A percentile compares a stretch with the other conserved stretches of the same genome.
phyloP scores from a whole-genome alignment of 2,888 invertebrate species.

The Chirona hameri region DNA sequence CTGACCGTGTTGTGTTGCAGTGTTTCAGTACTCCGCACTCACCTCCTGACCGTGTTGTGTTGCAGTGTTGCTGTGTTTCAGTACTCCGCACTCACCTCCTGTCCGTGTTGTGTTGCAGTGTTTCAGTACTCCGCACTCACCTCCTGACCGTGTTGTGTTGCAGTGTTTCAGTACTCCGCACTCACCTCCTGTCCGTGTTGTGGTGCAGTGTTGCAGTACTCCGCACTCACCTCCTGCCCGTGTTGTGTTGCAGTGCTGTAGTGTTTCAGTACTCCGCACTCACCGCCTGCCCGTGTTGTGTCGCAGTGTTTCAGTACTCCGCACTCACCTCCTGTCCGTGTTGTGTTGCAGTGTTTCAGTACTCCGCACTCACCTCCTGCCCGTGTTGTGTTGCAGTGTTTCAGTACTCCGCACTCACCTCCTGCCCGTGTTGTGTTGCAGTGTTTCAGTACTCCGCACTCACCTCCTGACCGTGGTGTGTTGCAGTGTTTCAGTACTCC shows the following conservation, averaged over 20 bases:
- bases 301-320: slow-evolving; percentile 45
- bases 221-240: no score
- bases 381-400: slow-evolving; percentile 45
- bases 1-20: slow-evolving; percentile 45
- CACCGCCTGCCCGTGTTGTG: no score
- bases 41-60: no score
- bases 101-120: slow-evolving; percentile 45
- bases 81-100: background rate
- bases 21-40: slow-evolving; percentile 25
- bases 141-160: slow-evolving; percentile 44
- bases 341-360: slow-evolving; percentile 45
- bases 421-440: slow-evolving; percentile 44
- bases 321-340: no score
- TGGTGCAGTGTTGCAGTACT: slow-evolving; percentile 46
- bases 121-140: slow-evolving; percentile 23
- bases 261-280: slow-evolving; percentile 34
- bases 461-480: no score
- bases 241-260: slow-evolving; percentile 48
- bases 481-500: slow-evolving; percentile 46
- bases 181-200: no score
- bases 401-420: slow-evolving; percentile 7
- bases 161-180: slow-evolving; percentile 36
- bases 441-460: slow-evolving; percentile 34
- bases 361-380: background rate
- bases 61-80: no score